Conservation (phyloP, 2,888 invertebrate genomes). For the Scotopteryx bipunctaria region DNA sequence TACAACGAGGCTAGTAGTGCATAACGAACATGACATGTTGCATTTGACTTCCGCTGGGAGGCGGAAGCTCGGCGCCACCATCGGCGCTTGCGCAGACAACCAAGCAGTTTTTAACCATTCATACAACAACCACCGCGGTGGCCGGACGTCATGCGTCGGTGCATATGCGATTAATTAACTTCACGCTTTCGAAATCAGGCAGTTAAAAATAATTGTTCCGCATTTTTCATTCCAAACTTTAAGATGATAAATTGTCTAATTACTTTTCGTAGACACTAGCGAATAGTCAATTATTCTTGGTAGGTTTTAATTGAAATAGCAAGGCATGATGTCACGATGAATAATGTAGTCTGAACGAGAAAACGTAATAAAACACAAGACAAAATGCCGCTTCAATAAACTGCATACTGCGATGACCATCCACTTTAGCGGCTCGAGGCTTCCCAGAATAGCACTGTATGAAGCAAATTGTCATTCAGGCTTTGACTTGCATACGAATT, state of each 20-base stretch:
- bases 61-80: constrained; percentile 71
- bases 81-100: constrained; percentile 59
- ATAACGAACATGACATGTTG: constrained; percentile 70
- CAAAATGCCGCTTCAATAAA: constrained; percentile 25
- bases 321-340: constrained; percentile 11
- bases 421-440: constrained; percentile 29
- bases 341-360: constrained; percentile 14
- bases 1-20: constrained; percentile 60
- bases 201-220: constrained; percentile 36
- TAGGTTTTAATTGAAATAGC: background rate
- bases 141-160: constrained; percentile 63
- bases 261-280: background rate
- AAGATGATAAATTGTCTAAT: constrained; percentile 11
- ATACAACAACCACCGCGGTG: constrained; percentile 53
- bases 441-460: constrained; percentile 34
- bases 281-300: background rate
- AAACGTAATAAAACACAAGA: constrained; percentile 18
- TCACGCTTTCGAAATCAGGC: constrained; percentile 38
- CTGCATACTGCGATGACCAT: constrained; percentile 27
- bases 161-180: constrained; percentile 50
- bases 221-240: constrained; percentile 28
- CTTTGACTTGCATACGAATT: constrained; percentile 38
- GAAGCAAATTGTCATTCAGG: constrained; percentile 41
- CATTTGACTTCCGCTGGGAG: constrained; percentile 70
- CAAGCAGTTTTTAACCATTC: constrained; percentile 60